Percentiles rank a stretch among this genome's conserved stretches.
Evolutionary conservation across 2,888 invertebrate species (phyloP).

Genomic region (Thelaira solivaga): DNA sequence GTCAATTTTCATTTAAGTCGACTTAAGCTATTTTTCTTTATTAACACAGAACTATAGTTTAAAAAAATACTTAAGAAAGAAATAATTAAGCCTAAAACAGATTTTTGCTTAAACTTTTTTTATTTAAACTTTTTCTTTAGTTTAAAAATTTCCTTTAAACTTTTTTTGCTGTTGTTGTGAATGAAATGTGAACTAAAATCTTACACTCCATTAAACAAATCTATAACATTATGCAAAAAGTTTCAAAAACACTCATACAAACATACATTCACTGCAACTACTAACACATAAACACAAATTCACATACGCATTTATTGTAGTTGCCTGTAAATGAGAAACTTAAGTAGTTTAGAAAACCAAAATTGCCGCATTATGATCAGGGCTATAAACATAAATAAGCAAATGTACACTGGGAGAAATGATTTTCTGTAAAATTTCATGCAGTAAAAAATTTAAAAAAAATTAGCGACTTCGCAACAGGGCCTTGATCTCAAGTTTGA

Average conservation of each 20-base stretch:
- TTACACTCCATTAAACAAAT: constrained; percentile 54
- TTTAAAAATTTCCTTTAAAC: neutral
- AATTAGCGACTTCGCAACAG: no score
- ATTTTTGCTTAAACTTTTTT: neutral
- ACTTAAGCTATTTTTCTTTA: no score
- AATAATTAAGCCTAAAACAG: neutral
- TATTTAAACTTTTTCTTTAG: no score
- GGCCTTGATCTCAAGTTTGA: no score
- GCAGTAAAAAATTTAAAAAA: no score
- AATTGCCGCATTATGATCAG: constrained; percentile 50
- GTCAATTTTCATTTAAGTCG: no score
- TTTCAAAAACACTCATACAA: neutral
- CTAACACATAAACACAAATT: neutral
- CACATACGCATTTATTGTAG: neutral
- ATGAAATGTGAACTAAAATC: constrained; percentile 27
- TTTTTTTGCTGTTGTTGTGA: neutral
- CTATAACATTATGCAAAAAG: constrained; percentile 51
- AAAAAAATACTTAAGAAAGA: no score
- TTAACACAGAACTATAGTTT: no score
- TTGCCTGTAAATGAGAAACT: constrained; percentile 32
- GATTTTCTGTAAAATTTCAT: neutral
- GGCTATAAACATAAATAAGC: constrained; percentile 10
- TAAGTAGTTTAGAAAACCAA: constrained; percentile 42
- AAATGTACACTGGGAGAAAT: constrained; percentile 12
- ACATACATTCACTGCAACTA: neutral